A percentile compares a stretch with the other conserved stretches of the same genome.
Evolutionary conservation across 1,140 invertebrate genomes (phyloP).

Genomic region (Aphelinus certus): DNA sequence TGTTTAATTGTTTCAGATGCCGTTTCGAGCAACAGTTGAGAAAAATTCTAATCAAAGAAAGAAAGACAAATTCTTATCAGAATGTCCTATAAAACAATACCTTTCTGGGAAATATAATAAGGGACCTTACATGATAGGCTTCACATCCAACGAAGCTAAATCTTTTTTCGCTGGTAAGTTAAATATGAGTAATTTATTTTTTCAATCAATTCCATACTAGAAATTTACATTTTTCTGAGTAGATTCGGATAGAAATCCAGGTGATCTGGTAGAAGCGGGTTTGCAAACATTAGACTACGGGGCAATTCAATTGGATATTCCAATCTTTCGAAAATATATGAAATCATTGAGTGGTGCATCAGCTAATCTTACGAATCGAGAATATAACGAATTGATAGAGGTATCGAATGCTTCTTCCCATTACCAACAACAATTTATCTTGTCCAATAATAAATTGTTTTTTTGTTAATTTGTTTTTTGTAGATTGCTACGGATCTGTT

Average conservation of each 20-base stretch:
- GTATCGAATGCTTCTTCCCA: no score
- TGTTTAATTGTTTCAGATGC: conserved; percentile 67
- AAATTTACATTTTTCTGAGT: background rate
- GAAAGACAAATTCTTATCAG: conserved; percentile 69
- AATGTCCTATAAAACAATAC: conserved; percentile 65
- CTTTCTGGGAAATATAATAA: conserved; percentile 65
- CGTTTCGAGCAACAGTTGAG: conserved; percentile 60
- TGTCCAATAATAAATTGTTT: no score
- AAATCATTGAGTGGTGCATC: no score
- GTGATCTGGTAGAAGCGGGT: background rate
- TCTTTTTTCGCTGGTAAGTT: conserved; percentile 66
- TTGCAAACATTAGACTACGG: background rate
- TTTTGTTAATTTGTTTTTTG: background rate
- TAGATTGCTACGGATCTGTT: conserved; percentile 21
- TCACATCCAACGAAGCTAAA: conserved; percentile 69
- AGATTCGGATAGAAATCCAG: background rate
- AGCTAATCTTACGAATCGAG: no score
- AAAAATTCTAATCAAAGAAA: conserved; percentile 51
- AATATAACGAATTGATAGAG: no score
- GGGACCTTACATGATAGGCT: conserved; percentile 70
- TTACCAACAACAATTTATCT: no score
- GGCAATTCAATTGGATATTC: background rate
- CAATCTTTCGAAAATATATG: background rate
- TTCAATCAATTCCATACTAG: background rate
- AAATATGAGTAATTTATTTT: background rate